Conservation (phyloP, 2,113 vertebrate genomes). For the Xiphias gladius region DNA sequence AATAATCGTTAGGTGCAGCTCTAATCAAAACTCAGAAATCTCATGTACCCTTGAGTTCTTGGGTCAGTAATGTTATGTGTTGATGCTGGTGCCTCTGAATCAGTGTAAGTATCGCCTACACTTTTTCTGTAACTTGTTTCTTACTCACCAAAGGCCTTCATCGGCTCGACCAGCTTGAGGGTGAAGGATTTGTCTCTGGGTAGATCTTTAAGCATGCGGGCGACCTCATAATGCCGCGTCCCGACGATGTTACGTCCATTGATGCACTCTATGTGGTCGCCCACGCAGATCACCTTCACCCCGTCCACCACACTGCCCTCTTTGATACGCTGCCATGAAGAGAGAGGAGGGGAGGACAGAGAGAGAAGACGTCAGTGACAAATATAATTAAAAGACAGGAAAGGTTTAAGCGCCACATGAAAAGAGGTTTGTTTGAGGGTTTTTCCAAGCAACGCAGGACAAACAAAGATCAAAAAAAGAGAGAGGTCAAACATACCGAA, state of each 20-base stretch:
- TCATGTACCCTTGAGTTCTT: too few relatives aligned
- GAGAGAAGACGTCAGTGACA: neutral
- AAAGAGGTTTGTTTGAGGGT: slow-evolving; percentile 5
- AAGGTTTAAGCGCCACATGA: neutral
- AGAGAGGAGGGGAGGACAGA: neutral
- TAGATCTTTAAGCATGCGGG: slow-evolving; percentile 94
- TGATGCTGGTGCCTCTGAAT: neutral
- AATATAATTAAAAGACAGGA: neutral
- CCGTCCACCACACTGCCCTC: slow-evolving; percentile 90
- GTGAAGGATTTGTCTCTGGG: slow-evolving; percentile 88
- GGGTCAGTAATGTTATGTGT: too few relatives aligned
- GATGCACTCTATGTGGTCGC: slow-evolving; percentile 94
- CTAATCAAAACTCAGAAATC: neutral
- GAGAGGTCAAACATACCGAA: neutral
- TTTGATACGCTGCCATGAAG: slow-evolving; percentile 89
- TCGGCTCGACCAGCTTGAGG: slow-evolving; percentile 91
- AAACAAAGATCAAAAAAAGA: neutral
- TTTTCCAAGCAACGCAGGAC: neutral
- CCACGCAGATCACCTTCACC: slow-evolving; percentile 90
- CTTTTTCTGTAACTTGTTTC: neutral
- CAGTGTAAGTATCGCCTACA: neutral
- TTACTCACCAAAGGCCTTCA: slow-evolving; percentile 97
- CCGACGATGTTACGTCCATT: slow-evolving; percentile 90
- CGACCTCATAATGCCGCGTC: slow-evolving; percentile 93
- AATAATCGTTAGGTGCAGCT: neutral